Evolutionary conservation across 2,888 invertebrate species (phyloP), one percentile per base, ranked within the genome.

Genomic region (Phortica okadai): DNA sequence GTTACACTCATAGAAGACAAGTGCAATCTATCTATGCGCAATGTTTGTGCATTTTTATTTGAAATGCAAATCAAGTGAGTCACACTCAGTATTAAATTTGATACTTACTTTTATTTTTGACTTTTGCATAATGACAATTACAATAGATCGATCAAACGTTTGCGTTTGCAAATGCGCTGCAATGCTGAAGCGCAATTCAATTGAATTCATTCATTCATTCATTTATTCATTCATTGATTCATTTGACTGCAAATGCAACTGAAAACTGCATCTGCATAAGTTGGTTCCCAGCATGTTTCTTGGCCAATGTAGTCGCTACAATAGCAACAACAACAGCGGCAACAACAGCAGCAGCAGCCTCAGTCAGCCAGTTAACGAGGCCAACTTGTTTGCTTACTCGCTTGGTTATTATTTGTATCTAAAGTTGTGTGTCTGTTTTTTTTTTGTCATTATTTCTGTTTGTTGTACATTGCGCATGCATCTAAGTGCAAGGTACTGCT

Each of bases 111-210:
- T 33, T 33, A 33, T 33, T 4, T 33, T 33, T 84, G 82, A 82
- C 83, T 86, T 85, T 85, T 85, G 86, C 86, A 85, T 85, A 86
- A 84, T 85, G 83, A 84, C 58, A 41, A 56, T 73, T 54, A 42
- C 79, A 86, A 85, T 85, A 74, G 62, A 25, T 8, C n/a, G 25
- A 25, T 59, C 59, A 25, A 8, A 6, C 56, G n/a, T 21, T 21
- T 59, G n/a, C 59, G 16, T n/a, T 59, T 8, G 59, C 16, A 3
- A 16, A n/a, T 8, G 62, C 25, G 10, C 33, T 64, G 45, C 81
- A 83, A 84, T 83, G 82, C 84, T 33, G 33, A 33, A 33, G 33
- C 33, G 33, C 33, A 33, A 33, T 33, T 33, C 33, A 33, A 33
- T 33, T 33, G 33, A 33, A 84, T 83, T 77, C 79, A 79, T 75